phyloP scores from a whole-genome alignment of 2,113 vertebrate species.

The Hippocampus comes region DNA sequence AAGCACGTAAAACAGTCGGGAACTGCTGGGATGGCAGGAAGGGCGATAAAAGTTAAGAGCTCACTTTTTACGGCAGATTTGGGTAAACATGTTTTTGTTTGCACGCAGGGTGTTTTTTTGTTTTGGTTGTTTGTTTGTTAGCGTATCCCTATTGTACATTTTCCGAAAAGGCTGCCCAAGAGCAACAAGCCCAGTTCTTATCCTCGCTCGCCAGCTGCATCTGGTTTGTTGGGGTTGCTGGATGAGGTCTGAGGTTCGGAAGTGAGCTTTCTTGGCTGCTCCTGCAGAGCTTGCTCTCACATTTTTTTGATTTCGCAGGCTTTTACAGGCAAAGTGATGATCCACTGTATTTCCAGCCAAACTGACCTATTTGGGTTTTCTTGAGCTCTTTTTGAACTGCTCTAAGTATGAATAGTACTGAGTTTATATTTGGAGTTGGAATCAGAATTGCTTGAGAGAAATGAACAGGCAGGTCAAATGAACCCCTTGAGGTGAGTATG shows the following conservation, averaged over 20 bases:
- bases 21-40: slow-evolving; percentile 12
- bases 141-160: background rate
- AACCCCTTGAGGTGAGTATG: background rate
- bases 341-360: no score
- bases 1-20: slow-evolving; percentile 39
- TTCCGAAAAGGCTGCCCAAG: background rate
- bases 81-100: slow-evolving; percentile 29
- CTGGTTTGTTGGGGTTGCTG: slow-evolving; percentile 37
- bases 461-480: slow-evolving; percentile 3
- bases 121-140: background rate
- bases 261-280: slow-evolving; percentile 47
- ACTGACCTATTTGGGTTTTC: background rate
- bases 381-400: background rate
- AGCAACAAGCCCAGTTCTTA: slow-evolving; percentile 25
- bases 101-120: background rate
- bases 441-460: no score
- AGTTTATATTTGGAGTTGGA: background rate
- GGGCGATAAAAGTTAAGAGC: slow-evolving; percentile 41
- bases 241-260: slow-evolving; percentile 42
- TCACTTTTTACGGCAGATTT: slow-evolving; percentile 32
- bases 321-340: background rate
- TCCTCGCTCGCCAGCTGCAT: slow-evolving; percentile 60
- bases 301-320: background rate
- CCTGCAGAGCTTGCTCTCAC: slow-evolving; percentile 47
- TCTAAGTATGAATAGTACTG: background rate